These are phyloP conservation scores for Oryzias woworae DNA, from an alignment of 2,113 vertebrate genomes.

Conservation along the genomic window DNA sequence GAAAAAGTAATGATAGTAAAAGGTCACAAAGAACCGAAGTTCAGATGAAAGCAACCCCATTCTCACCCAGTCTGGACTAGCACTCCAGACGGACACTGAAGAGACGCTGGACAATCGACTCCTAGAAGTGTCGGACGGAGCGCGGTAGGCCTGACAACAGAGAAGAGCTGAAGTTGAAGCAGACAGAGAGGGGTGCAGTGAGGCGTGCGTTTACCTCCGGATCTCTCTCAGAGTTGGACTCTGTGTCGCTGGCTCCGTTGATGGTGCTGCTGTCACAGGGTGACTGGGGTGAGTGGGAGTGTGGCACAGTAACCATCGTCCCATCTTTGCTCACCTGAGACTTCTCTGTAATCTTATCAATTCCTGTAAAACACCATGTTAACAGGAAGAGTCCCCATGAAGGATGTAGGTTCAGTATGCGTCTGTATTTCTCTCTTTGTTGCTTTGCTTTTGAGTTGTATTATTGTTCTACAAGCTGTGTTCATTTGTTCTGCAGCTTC, in stretches of 20 bases:
- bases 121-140: constrained; percentile 63
- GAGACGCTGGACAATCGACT: constrained; percentile 79
- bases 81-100: constrained; percentile 80
- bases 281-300: constrained; percentile 16
- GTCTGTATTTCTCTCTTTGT: not conserved
- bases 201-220: constrained; percentile 49
- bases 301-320: constrained; percentile 82
- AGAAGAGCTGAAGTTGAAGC: too few species aligned
- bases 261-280: constrained; percentile 33
- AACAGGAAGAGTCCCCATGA: too few species aligned
- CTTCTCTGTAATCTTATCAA: constrained; percentile 94
- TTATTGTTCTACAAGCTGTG: too few species aligned
- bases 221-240: constrained; percentile 72
- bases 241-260: constrained; percentile 67
- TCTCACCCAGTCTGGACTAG: constrained; percentile 90
- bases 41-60: not conserved
- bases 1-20: not conserved
- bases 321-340: constrained; percentile 91
- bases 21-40: accelerated
- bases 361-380: constrained; percentile 70
- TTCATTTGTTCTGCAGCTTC: too few species aligned
- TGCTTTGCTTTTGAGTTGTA: not conserved
- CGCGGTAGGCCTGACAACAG: constrained; percentile 58
- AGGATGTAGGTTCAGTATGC: too few species aligned
- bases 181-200: not conserved